Evolutionary conservation across 2,888 invertebrate species (phyloP), one percentile per base, ranked within the genome.

Genomic region (Drosophila barbarae): DNA sequence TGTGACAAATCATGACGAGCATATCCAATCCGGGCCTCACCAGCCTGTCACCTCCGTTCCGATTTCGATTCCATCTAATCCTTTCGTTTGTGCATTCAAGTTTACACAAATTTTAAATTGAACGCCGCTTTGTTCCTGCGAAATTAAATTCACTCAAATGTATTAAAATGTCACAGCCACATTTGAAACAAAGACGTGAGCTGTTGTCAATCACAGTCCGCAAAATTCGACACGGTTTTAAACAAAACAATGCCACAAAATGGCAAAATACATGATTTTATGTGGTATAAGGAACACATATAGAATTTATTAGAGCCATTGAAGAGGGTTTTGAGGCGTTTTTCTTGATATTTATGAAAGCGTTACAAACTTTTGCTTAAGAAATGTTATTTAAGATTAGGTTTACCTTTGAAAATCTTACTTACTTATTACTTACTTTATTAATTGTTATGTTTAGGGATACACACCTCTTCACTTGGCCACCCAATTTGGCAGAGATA

Each of bases 391-490:
- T n/a, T 13, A 26, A 23, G 23, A 23, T 23, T 23, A 23, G 23
- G 4, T 23, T 23, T 23, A 12, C 15, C 12, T 15, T 44, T 28
- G 7, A 30, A 18, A 12, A 30, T 6, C 15, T 3, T 15, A 12
- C 12, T 30, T 32, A 46, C 15, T 41, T 5, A 49, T 53, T 13
- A 2, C 0, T 28, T 18, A 18, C 15, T 58, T 32, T 60, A 77
- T 64, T 18, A 74, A 85, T 79, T 77, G 59, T 12, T 54, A 8
- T 49, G 74, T 81, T 92, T 91, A 98, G 96, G 98, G 98, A 28
- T 98, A 98, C 89, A 98, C 98, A 67, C 95, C 98, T 55, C 91
- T 98, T 36, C 98, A 98, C 88, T 92, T 98, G 72, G 97, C 98
- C 1, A 95, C 96, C 90, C 96, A 97, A 89, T 96, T 95, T 89